Percentiles rank a stretch among this genome's conserved stretches.
Evolutionary conservation across 2,797 vertebrate species (phyloP).

Genomic region (Propithecus perrieri): DNA sequence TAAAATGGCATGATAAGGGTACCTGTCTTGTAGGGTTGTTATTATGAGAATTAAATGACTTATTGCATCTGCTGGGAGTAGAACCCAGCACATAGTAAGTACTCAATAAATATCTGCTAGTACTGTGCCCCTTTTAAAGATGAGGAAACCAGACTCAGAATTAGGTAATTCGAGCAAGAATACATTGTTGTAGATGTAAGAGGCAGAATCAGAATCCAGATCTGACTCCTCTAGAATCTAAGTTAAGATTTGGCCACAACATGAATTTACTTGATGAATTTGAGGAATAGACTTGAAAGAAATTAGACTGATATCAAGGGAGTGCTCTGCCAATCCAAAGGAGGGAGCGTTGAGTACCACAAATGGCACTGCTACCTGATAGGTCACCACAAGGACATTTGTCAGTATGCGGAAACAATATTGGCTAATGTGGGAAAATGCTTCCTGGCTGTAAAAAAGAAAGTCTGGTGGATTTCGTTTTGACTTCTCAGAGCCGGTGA

Average conservation of each 20-base stretch:
- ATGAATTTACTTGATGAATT: background rate
- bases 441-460: background rate
- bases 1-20: background rate
- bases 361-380: too few species aligned
- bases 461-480: background rate
- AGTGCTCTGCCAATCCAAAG: rapidly evolving
- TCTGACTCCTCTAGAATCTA: background rate
- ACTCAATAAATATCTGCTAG: background rate
- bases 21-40: background rate
- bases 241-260: background rate
- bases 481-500: background rate
- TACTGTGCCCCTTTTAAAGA: background rate
- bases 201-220: background rate
- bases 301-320: background rate
- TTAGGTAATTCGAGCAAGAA: background rate
- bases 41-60: background rate
- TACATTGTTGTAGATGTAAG: background rate
- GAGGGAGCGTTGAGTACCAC: background rate
- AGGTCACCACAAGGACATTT: background rate
- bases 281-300: background rate
- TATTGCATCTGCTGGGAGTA: too few species aligned
- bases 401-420: background rate
- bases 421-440: background rate
- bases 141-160: background rate
- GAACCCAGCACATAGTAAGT: background rate